Conservation (phyloP, 2,797 vertebrate genomes). For the Perodicticus potto region DNA sequence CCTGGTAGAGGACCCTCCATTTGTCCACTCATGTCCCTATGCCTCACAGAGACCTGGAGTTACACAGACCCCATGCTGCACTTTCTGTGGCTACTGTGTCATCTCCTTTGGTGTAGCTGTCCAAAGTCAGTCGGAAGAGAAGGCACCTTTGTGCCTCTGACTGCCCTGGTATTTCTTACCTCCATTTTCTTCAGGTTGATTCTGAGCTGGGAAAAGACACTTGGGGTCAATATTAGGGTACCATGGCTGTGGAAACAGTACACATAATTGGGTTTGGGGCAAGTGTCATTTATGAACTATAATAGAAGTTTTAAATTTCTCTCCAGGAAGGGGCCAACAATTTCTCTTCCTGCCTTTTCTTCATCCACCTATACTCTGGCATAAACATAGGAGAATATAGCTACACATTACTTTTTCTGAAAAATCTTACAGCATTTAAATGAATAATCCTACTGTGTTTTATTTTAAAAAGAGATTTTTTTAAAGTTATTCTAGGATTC, state of each 20-base stretch:
- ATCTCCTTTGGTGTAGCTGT: too few species aligned
- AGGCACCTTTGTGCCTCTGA: not conserved
- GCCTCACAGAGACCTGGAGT: not conserved
- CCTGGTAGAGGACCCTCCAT: too few species aligned
- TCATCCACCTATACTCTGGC: not conserved
- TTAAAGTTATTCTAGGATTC: slow-evolving; percentile 41
- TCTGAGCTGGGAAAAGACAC: not conserved
- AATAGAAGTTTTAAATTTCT: not conserved
- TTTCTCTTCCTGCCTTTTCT: not conserved
- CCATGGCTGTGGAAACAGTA: not conserved
- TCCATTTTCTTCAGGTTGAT: not conserved
- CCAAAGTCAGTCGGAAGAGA: not conserved
- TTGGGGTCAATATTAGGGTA: not conserved
- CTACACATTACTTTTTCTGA: not conserved
- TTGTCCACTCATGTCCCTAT: not conserved
- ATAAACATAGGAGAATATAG: not conserved
- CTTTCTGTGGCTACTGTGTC: not conserved
- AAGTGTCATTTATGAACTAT: not conserved
- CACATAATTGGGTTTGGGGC: not conserved
- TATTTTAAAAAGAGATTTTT: slow-evolving; percentile 38
- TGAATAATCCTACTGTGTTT: slow-evolving; percentile 21
- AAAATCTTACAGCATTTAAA: slow-evolving; percentile 6
- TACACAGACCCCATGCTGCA: fast-evolving
- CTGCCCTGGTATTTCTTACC: fast-evolving
- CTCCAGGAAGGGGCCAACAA: not conserved